phyloP scores from a whole-genome alignment of 2,797 vertebrate genomes.

The Emydoidea blandingii region DNA sequence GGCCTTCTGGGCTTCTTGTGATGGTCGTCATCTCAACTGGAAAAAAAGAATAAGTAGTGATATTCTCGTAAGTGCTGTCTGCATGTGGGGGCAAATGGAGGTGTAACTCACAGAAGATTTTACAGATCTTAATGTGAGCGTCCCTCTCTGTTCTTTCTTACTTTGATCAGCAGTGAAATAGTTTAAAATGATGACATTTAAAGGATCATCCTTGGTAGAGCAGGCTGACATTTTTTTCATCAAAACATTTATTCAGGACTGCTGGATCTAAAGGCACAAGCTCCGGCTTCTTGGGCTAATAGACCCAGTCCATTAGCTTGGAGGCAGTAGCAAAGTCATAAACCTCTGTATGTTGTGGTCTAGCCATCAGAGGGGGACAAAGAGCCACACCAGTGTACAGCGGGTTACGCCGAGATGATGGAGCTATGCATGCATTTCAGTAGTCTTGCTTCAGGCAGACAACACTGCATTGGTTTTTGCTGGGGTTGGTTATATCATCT shows the following conservation, averaged over 20 bases:
- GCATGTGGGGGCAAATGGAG: too few species aligned
- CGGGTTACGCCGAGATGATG: background rate
- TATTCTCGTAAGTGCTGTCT: too few species aligned
- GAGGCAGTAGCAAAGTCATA: background rate
- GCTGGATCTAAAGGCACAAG: background rate
- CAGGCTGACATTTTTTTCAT: background rate
- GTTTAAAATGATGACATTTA: background rate
- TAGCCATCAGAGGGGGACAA: background rate
- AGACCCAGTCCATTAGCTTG: background rate
- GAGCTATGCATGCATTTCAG: background rate
- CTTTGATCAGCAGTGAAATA: background rate
- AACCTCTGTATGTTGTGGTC: background rate
- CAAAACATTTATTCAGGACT: background rate
- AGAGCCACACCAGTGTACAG: too few species aligned
- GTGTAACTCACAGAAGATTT: background rate
- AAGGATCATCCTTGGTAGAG: background rate
- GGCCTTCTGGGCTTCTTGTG: too few species aligned
- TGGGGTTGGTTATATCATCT: background rate
- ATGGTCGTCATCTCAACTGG: too few species aligned
- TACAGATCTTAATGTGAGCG: background rate
- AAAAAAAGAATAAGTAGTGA: too few species aligned
- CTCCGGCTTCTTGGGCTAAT: background rate
- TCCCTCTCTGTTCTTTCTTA: background rate
- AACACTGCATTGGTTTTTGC: background rate
- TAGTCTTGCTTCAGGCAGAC: background rate